These are phyloP conservation scores for Python bivittatus DNA, from an alignment of 2,113 vertebrate species.

Conservation along the genomic window DNA sequence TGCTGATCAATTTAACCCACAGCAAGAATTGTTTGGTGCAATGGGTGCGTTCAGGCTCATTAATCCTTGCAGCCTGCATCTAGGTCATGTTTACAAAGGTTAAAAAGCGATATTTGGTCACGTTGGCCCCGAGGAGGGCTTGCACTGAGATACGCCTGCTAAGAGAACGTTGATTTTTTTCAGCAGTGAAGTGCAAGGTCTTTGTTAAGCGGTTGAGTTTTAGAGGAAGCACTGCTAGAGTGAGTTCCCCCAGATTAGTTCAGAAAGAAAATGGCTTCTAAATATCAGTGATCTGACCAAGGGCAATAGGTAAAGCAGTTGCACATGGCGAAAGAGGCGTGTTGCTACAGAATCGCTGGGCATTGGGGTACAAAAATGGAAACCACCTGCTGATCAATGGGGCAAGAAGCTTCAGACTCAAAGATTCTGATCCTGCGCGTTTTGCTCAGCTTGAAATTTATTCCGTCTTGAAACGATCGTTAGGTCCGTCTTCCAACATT, in stretches of 20 bases:
- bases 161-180: background rate
- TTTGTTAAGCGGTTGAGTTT: background rate
- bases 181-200: background rate
- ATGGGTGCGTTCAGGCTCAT: background rate
- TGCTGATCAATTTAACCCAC: background rate
- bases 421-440: background rate
- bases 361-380: background rate
- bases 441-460: background rate
- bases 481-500: background rate
- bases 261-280: background rate
- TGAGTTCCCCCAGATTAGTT: background rate
- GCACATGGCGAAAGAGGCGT: background rate
- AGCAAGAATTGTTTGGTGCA: background rate
- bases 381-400: background rate
- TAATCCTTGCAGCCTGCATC: background rate
- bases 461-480: background rate
- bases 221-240: background rate
- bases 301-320: background rate
- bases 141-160: background rate
- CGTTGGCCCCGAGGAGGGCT: background rate
- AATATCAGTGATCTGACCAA: background rate
- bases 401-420: background rate
- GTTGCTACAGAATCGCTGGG: background rate
- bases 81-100: slow-evolving; percentile 17
- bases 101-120: background rate